phyloP scores from a whole-genome alignment of 2,888 invertebrate genomes.

The Drosophila rubida region DNA sequence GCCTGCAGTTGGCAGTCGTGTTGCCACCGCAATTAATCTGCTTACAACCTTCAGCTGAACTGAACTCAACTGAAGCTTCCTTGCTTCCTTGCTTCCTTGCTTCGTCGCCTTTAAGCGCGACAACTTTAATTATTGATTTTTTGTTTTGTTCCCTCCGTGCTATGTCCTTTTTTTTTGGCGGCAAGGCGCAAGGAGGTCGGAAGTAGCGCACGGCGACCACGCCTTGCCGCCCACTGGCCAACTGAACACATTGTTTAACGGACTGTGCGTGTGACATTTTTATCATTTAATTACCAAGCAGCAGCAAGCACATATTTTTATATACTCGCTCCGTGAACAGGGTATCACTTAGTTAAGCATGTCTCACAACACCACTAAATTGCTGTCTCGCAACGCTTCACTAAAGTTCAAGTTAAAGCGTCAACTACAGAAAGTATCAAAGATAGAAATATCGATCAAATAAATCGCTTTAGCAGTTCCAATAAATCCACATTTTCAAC shows the following conservation, averaged over 20 bases:
- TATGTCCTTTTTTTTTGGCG: not conserved
- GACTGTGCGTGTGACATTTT: constrained; percentile 48
- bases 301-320: constrained; percentile 11
- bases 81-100: no score
- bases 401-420: no score
- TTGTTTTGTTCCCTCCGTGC: no score
- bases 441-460: no score
- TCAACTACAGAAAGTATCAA: no score
- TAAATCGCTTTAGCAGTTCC: no score
- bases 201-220: not conserved
- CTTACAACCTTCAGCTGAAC: not conserved
- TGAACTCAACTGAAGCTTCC: not conserved
- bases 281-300: constrained; percentile 42
- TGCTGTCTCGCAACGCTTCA: no score
- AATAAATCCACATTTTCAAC: no score
- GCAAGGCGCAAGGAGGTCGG: not conserved
- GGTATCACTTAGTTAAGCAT: not conserved
- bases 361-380: not conserved
- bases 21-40: constrained; percentile 19
- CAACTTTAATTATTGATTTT: constrained; percentile 48
- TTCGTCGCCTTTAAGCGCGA: constrained; percentile 19
- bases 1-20: not conserved
- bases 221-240: constrained; percentile 1
- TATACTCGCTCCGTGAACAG: not conserved
- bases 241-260: constrained; percentile 10